phyloP scores from a whole-genome alignment of 2,797 vertebrate genomes.

The Thaleichthys pacificus region DNA sequence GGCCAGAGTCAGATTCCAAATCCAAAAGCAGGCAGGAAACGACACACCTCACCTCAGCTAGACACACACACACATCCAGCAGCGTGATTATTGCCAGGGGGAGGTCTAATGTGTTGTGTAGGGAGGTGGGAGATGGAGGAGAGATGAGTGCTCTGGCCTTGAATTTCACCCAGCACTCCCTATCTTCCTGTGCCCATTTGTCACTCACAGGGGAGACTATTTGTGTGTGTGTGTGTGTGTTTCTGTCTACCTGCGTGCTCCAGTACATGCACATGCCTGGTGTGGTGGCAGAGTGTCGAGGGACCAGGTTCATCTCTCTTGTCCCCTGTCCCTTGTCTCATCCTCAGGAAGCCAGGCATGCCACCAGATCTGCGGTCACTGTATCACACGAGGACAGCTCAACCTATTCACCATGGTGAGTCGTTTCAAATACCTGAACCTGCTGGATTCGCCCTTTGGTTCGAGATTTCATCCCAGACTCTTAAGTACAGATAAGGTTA shows the following conservation, averaged over 20 bases:
- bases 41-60: constrained; percentile 5
- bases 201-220: constrained; percentile 48
- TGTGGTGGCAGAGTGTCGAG: constrained; percentile 48
- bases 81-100: constrained; percentile 40
- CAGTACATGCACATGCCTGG: constrained; percentile 31
- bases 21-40: constrained; percentile 30
- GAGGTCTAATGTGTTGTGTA: constrained; percentile 52
- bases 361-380: too few species aligned
- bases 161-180: constrained; percentile 61
- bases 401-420: neutral
- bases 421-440: neutral
- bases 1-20: constrained; percentile 21
- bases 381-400: neutral
- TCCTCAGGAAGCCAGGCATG: neutral
- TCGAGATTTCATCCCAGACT: neutral
- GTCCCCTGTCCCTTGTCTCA: constrained; percentile 17
- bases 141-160: constrained; percentile 65
- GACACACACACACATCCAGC: constrained; percentile 31
- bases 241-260: constrained; percentile 36
- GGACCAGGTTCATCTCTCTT: constrained; percentile 41
- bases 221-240: too few species aligned
- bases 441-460: constrained; percentile 1
- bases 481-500: too few species aligned
- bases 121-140: constrained; percentile 44
- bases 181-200: constrained; percentile 55